A percentile compares a stretch with the other conserved stretches of the same genome.
Evolutionary conservation across 2,113 vertebrate species (phyloP).

Genomic region (Poecilia latipinna): DNA sequence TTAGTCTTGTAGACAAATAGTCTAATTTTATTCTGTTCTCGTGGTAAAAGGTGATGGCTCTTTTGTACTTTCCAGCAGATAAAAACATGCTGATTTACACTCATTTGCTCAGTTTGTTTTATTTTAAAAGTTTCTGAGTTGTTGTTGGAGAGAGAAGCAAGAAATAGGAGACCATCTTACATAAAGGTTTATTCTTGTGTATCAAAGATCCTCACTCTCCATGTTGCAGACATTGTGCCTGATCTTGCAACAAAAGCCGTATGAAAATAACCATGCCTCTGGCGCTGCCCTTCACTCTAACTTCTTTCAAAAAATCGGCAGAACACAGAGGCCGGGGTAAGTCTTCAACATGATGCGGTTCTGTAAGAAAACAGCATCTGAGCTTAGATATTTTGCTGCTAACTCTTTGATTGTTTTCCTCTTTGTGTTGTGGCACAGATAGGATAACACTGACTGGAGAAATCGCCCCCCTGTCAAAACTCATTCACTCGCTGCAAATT

Average conservation of each 20-base stretch:
- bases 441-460: slow-evolving; percentile 56
- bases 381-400: slow-evolving; percentile 59
- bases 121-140: not conserved
- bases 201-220: slow-evolving; percentile 53
- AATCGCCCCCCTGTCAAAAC: slow-evolving; percentile 59
- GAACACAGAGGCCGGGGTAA: slow-evolving; percentile 44
- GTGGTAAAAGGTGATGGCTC: slow-evolving; percentile 5
- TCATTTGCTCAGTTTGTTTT: slow-evolving; percentile 1
- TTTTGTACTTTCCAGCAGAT: slow-evolving; percentile 12
- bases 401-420: slow-evolving; percentile 62
- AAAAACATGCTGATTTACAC: slow-evolving; percentile 22
- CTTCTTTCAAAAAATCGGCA: slow-evolving; percentile 67
- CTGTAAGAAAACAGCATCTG: slow-evolving; percentile 56
- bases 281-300: slow-evolving; percentile 39
- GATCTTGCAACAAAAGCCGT: slow-evolving; percentile 61
- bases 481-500: slow-evolving; percentile 63
- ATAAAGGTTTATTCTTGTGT: slow-evolving; percentile 53
- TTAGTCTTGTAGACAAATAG: slow-evolving; percentile 28
- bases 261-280: slow-evolving; percentile 61
- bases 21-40: not conserved
- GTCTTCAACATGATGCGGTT: slow-evolving; percentile 47
- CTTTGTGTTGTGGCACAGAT: slow-evolving; percentile 52
- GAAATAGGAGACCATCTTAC: slow-evolving; percentile 35
- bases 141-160: not conserved
- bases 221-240: slow-evolving; percentile 52